Evolutionary conservation across 2,888 invertebrate genomes (phyloP).

Genomic region (Phasia obesa): DNA sequence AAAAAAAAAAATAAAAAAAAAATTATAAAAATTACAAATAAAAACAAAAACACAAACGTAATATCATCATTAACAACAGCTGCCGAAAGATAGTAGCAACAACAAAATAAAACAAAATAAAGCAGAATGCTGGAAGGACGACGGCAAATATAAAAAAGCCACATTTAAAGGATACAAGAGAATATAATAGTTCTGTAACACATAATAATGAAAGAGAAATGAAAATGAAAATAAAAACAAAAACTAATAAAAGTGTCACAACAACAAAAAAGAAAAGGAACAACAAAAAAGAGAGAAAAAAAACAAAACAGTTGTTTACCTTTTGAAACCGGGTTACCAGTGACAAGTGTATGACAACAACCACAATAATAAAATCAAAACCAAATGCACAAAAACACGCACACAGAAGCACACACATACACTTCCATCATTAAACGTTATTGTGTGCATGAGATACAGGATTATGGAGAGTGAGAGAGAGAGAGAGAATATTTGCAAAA

Average conservation of each 20-base stretch:
- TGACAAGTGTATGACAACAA: constrained; percentile 62
- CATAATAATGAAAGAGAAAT: constrained; percentile 4
- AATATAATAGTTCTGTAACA: constrained; percentile 20
- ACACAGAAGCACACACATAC: constrained; percentile 16
- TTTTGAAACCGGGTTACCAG: constrained; percentile 70
- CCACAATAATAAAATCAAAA: constrained; percentile 23
- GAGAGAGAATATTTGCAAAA: background rate
- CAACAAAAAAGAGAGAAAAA: constrained; percentile 16
- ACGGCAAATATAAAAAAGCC: constrained; percentile 5
- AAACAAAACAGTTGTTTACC: constrained; percentile 69
- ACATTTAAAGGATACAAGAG: constrained; percentile 1
- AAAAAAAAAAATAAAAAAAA: background rate
- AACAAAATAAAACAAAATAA: background rate
- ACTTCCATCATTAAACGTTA: background rate
- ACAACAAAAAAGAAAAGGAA: constrained; percentile 5
- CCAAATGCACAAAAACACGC: constrained; percentile 12
- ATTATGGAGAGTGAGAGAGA: background rate
- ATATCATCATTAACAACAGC: constrained; percentile 68
- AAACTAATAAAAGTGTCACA: constrained; percentile 35
- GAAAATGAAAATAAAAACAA: constrained; percentile 34
- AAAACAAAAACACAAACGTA: constrained; percentile 38
- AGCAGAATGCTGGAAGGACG: constrained; percentile 15
- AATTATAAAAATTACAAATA: constrained; percentile 20
- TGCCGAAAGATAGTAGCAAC: constrained; percentile 51
- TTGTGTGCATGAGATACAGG: constrained; percentile 3